Evolutionary conservation across 1,140 invertebrate genomes (phyloP).

Genomic region (Triops cancriformis): DNA sequence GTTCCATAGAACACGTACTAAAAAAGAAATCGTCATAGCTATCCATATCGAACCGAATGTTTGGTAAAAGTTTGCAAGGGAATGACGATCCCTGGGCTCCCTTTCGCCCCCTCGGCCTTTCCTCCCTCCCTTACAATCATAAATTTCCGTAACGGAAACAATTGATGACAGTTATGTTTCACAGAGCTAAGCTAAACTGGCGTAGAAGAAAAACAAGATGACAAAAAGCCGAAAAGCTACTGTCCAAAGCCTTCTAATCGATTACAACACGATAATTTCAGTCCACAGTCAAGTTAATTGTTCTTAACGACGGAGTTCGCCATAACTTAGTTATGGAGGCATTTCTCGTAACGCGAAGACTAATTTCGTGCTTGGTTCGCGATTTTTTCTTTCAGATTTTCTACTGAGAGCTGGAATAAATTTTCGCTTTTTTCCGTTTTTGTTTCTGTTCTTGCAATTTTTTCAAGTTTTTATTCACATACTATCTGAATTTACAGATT

Average conservation of each 20-base stretch:
- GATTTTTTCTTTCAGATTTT: no score
- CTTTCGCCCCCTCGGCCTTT: background rate
- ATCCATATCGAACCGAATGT: conserved; percentile 7
- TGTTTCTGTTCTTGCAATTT: no score
- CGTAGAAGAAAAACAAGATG: background rate
- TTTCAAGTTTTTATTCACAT: no score
- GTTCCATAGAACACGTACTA: background rate
- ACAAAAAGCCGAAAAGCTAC: background rate
- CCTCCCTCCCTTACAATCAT: background rate
- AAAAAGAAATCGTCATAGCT: background rate
- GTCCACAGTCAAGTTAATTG: background rate
- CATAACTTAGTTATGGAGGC: no score
- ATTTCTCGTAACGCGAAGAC: no score
- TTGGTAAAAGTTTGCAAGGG: background rate
- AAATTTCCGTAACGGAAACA: conserved; percentile 10
- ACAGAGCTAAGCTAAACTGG: background rate
- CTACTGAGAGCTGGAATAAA: no score
- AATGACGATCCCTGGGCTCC: no score
- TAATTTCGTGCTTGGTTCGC: no score
- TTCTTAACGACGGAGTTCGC: no score
- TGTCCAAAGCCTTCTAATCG: background rate
- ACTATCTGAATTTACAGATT: no score
- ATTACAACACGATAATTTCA: background rate
- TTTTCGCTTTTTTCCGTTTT: no score
- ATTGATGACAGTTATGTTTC: background rate